phyloP scores from a whole-genome alignment of 2,888 invertebrate genomes.

The Mythimna pallens region DNA sequence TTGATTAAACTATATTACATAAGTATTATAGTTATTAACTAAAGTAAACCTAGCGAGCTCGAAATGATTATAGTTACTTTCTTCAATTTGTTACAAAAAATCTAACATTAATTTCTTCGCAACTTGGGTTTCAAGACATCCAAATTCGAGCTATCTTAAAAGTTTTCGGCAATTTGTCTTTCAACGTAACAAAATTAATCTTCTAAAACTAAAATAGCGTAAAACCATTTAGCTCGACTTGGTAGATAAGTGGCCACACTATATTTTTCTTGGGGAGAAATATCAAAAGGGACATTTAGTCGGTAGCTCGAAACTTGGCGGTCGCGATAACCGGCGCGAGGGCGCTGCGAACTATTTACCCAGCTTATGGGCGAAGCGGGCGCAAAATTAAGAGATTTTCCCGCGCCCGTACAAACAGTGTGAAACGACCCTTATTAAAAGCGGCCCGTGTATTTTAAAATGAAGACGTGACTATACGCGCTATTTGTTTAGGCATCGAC shows the following conservation, averaged over 20 bases:
- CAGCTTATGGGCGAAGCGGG: conserved; percentile 72
- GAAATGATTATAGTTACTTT: conserved; percentile 32
- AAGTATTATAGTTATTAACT: conserved; percentile 20
- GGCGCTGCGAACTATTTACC: conserved; percentile 76
- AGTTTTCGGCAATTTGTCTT: conserved; percentile 57
- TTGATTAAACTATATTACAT: conserved; percentile 46
- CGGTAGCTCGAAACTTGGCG: conserved; percentile 56
- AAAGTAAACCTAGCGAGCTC: conserved; percentile 20
- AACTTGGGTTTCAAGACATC: conserved; percentile 23
- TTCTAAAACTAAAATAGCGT: conserved; percentile 50
- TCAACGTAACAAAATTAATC: conserved; percentile 54
- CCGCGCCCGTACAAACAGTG: conserved; percentile 80
- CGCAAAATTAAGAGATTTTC: conserved; percentile 87
- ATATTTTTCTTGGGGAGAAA: conserved; percentile 55
- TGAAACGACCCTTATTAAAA: conserved; percentile 84
- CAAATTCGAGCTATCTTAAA: conserved; percentile 43
- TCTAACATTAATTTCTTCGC: conserved; percentile 23
- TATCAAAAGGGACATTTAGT: conserved; percentile 54
- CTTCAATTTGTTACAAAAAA: conserved; percentile 30
- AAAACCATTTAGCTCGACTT: conserved; percentile 39
- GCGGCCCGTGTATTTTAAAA: conserved; percentile 78
- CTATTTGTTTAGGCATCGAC: conserved; percentile 71
- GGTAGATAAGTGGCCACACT: conserved; percentile 40
- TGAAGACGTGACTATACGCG: conserved; percentile 73
- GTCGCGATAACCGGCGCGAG: conserved; percentile 67